Evolutionary conservation across 2,888 invertebrate species (phyloP).

Genomic region (Andrena flavipes): DNA sequence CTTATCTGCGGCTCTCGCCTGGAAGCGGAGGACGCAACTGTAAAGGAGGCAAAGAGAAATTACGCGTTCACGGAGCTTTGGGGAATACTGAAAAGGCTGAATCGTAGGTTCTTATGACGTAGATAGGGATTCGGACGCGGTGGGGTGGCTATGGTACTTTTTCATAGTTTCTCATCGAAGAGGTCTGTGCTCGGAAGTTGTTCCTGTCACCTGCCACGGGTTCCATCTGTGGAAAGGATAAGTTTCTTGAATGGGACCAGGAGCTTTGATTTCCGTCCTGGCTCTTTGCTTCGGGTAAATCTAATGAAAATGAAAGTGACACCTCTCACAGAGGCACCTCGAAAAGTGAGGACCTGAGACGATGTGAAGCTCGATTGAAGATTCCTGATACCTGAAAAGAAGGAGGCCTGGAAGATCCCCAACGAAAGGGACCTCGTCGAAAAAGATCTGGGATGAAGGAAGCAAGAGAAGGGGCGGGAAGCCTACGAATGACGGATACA

Average conservation of each 20-base stretch:
- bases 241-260: not conserved
- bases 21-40: not conserved
- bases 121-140: too few relatives aligned
- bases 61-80: not conserved
- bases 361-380: not conserved
- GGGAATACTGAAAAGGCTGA: too few relatives aligned
- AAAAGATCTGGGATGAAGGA: not conserved
- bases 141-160: too few relatives aligned
- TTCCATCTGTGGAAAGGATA: not conserved
- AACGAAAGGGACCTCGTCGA: not conserved
- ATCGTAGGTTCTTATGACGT: too few relatives aligned
- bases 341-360: not conserved
- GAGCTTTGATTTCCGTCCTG: not conserved
- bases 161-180: not conserved
- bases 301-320: not conserved
- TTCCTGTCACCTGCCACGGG: not conserved
- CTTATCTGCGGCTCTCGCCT: not conserved
- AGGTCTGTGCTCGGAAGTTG: not conserved
- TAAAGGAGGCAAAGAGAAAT: not conserved
- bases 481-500: not conserved
- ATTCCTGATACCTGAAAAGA: not conserved
- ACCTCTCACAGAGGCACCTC: not conserved
- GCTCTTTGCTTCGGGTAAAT: not conserved
- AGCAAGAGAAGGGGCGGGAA: not conserved
- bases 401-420: too few relatives aligned